Evolutionary conservation across 2,888 invertebrate genomes (phyloP), one percentile per base, ranked within the genome.

Genomic region (Gortyna flavago): DNA sequence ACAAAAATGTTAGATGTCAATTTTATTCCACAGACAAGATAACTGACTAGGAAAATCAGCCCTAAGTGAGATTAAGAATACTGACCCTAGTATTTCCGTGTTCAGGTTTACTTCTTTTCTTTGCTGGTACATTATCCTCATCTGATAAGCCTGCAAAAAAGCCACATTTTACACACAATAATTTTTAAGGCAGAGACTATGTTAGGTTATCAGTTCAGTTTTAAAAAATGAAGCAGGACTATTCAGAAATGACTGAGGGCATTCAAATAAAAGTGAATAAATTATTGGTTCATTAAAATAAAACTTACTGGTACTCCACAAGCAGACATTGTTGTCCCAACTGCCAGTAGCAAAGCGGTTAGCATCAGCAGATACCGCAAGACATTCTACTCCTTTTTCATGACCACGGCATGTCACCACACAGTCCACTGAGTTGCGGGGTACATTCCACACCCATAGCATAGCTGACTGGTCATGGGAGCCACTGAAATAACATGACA

Each of bases 391-490:
- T 76, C 99, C 99, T 88, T 99, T 97, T 85, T 99, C 99, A 93
- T 99, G 99, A 0, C 99, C 99, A 84, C 98, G 97, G 89, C 99
- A 98, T 7, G 98, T 97, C 80, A 98, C 98, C 48, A 98, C 97
- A 92, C 98, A 98, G 86, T 98, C 98, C 16, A 98, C 98, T 0
- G 98, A 97, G 93, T 98, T 98, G 11, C 97, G 96, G 0, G 96
- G 94, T 41, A 98, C 97, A 92, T 98, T 97, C 98, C 98, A 99
- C 85, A 98, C 97, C 99, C 99, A 99, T 71, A 99, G 94, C 96
- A 98, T 98, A 0, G 98, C 98, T 3, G 98, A 98, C 93, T 99
- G 98, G 95, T 99, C 99, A 94, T 99, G 99, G 16, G 99, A 99
- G 13, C 98, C 98, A 95, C 98, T 98, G 89, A 85, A 93, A 93